Evolutionary conservation across 2,888 invertebrate species (phyloP).

Genomic region (Phaedon cochleariae): DNA sequence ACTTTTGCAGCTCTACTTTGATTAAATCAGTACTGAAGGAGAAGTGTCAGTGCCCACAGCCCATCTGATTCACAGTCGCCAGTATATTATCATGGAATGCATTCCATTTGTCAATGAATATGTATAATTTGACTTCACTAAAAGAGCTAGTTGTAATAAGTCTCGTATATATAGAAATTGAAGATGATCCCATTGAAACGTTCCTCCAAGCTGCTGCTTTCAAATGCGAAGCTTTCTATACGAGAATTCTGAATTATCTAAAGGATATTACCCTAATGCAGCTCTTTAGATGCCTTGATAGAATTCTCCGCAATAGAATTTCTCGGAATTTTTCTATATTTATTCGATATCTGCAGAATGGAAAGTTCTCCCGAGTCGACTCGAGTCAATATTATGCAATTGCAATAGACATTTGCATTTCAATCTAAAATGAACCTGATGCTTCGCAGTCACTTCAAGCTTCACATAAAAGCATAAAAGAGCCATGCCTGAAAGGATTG

Average conservation of each 20-base stretch:
- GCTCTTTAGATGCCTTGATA: constrained; percentile 2
- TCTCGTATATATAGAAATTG: background rate
- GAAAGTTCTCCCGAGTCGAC: background rate
- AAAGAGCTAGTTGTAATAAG: too few relatives aligned
- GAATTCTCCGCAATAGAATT: background rate
- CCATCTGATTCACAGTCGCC: too few relatives aligned
- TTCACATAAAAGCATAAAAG: background rate
- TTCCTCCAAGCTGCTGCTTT: background rate
- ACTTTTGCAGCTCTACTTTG: too few relatives aligned
- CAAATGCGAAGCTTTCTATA: background rate
- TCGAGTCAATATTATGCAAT: background rate
- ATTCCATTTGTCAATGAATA: too few relatives aligned
- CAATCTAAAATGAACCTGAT: background rate
- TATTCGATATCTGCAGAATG: background rate
- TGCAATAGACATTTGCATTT: background rate
- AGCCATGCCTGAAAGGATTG: too few relatives aligned
- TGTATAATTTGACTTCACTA: too few relatives aligned
- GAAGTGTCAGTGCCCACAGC: too few relatives aligned
- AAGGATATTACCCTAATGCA: background rate
- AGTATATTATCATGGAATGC: too few relatives aligned
- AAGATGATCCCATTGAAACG: background rate
- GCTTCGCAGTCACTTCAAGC: background rate
- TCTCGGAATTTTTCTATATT: background rate
- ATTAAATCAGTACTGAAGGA: too few relatives aligned
- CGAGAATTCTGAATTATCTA: background rate